Percentiles rank a stretch among this genome's conserved stretches.
Evolutionary conservation across 2,113 vertebrate genomes (phyloP).

Genomic region (Carassius carassius): DNA sequence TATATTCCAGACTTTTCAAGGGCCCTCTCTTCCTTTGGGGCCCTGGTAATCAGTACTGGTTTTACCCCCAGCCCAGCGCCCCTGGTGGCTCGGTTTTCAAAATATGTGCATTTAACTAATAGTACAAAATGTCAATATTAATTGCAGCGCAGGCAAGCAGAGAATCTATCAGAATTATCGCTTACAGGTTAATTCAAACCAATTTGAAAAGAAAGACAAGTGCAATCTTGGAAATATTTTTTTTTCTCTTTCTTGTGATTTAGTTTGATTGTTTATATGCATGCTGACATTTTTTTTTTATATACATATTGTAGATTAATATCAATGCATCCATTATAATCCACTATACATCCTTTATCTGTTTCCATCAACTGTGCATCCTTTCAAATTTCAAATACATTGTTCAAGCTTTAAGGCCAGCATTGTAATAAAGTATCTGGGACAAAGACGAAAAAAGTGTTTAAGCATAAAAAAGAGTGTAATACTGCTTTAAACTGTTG

Average conservation of each 20-base stretch:
- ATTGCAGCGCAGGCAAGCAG: neutral
- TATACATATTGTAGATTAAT: neutral
- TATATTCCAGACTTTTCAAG: too few relatives aligned
- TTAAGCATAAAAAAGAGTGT: too few relatives aligned
- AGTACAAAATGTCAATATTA: neutral
- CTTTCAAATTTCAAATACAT: neutral
- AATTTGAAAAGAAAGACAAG: too few relatives aligned
- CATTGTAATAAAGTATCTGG: neutral
- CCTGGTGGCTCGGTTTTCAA: neutral
- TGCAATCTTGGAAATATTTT: too few relatives aligned
- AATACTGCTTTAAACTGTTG: too few relatives aligned
- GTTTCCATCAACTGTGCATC: neutral
- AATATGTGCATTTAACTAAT: neutral
- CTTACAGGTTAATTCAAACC: too few relatives aligned
- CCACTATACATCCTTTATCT: neutral
- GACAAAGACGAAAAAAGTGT: too few relatives aligned
- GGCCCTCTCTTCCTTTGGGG: too few relatives aligned
- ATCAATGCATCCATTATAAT: too few relatives aligned
- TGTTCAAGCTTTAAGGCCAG: neutral
- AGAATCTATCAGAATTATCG: neutral
- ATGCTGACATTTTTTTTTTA: neutral
- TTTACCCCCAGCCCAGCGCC: too few relatives aligned
- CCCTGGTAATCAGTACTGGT: too few relatives aligned
- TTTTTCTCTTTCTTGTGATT: neutral
- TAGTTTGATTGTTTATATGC: neutral